A percentile compares a stretch with the other conserved stretches of the same genome.
phyloP scores from a whole-genome alignment of 1,140 invertebrate species.

The Panagrolaimus sp. region DNA sequence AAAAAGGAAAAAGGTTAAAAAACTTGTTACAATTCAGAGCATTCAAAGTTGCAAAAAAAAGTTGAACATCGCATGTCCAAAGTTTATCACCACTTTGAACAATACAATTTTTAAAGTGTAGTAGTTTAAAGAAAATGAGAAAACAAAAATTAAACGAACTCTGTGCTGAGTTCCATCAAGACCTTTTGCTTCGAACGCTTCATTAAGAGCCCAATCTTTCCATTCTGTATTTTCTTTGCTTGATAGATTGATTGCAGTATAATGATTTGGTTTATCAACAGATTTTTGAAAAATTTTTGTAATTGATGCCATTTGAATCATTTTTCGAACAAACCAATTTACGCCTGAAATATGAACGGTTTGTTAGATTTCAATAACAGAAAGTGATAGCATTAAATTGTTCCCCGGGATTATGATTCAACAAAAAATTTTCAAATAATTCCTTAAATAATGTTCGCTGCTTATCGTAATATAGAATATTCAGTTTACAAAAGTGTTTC shows the following conservation, averaged over 20 bases:
- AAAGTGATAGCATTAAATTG: too few species aligned
- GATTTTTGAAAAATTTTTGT: slow-evolving; percentile 47
- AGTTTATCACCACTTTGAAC: background rate
- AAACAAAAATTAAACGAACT: slow-evolving; percentile 23
- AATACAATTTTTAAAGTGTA: background rate
- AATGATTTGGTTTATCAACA: slow-evolving; percentile 23
- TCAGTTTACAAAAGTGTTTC: too few species aligned
- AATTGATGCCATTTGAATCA: slow-evolving; percentile 49
- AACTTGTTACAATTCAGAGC: too few species aligned
- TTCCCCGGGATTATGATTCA: too few species aligned
- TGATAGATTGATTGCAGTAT: slow-evolving; percentile 44
- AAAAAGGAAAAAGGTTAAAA: slow-evolving; percentile 16
- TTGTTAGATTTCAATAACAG: too few species aligned
- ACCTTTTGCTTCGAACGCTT: slow-evolving; percentile 38
- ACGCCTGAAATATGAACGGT: slow-evolving; percentile 35
- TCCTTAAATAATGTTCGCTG: too few species aligned
- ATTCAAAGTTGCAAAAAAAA: too few species aligned
- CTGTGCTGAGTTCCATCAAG: slow-evolving; percentile 42
- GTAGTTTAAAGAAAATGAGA: background rate
- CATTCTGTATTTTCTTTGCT: slow-evolving; percentile 41
- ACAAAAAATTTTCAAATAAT: too few species aligned
- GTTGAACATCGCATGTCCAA: too few species aligned
- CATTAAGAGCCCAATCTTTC: slow-evolving; percentile 28
- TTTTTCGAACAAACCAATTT: slow-evolving; percentile 53
- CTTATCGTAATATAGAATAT: too few species aligned